Evolutionary conservation across 2,113 vertebrate species (phyloP), one percentile per base, ranked within the genome.

Genomic region (Syngnathus typhle): DNA sequence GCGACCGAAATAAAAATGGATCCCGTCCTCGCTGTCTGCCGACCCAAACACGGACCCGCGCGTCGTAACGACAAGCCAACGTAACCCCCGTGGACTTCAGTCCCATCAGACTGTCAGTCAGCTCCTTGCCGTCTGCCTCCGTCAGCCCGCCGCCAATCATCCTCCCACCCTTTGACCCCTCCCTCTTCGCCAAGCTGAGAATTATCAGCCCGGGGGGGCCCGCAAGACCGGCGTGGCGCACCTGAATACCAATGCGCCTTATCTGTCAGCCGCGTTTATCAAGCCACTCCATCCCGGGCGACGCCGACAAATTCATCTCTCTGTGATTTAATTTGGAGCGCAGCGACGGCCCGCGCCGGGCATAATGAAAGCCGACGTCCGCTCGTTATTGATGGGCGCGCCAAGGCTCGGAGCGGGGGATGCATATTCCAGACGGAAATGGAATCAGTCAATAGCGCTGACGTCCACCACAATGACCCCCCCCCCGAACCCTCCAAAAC

Each of bases 141-240:
- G 76, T 84, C 83, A 82, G 81, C 81, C 73, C n/a, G 36, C 58
- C 82, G 88, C 82, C 89, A 87, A 81, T 89, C 88, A 88, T 63
- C 66, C 55, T 32, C 43, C 55, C 23, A 72, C 81, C 85, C 83
- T 77, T 68, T 82, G 83, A 90, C 85, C 88, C 72, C 61, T 59
- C 66, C 63, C 82, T 87, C 76, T 61, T 51, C 66, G 56, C 59
- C 27, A 54, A 78, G 71, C 54, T n/a, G 66, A 55, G 77, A 70
- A 79, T 82, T 77, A 82, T 79, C 79, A 81, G 70, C 59, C 62
- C 16, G 19, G 66, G 71, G 55, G 55, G 27, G 11, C 23, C 66
- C 72, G 68, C 0, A 49, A 74, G 79, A 75, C 72, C 44, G 16
- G 63, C 7, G 1, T 32, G 60, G 72, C 59, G 60, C 78, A 74